Evolutionary conservation across 2,113 vertebrate genomes (phyloP).

Genomic region (Cephalopholis sonnerati): DNA sequence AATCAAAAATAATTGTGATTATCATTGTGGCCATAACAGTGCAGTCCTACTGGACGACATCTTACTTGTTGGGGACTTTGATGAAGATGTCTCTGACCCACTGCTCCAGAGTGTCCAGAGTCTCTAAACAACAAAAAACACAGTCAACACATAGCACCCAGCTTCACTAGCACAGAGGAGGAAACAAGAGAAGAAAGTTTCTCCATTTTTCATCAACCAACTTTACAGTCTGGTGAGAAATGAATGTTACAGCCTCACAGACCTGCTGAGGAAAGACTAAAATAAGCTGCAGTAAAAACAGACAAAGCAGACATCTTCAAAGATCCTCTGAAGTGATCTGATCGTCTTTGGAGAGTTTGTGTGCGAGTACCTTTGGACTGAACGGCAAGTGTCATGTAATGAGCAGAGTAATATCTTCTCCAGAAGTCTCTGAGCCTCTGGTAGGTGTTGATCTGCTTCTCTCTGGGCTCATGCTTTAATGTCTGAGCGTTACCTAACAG

Average conservation of each 20-base stretch:
- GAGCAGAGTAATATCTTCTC: slow-evolving; percentile 93
- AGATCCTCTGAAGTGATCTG: too few relatives aligned
- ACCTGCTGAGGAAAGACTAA: background rate
- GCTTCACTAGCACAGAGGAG: too few relatives aligned
- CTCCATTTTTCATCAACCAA: too few relatives aligned
- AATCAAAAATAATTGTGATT: too few relatives aligned
- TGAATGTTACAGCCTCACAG: background rate
- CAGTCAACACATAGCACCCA: background rate
- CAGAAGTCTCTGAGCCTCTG: slow-evolving; percentile 92
- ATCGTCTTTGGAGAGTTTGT: background rate
- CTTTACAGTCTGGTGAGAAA: too few relatives aligned
- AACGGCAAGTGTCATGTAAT: slow-evolving; percentile 96
- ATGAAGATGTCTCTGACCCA: slow-evolving; percentile 97
- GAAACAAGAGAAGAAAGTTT: too few relatives aligned
- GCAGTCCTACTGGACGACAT: too few relatives aligned
- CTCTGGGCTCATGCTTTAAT: slow-evolving; percentile 91
- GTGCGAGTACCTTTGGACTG: slow-evolving; percentile 92
- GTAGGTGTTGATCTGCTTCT: slow-evolving; percentile 93
- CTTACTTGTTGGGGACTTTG: slow-evolving; percentile 96
- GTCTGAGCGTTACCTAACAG: slow-evolving; percentile 93
- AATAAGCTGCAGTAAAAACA: background rate
- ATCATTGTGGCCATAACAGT: too few relatives aligned
- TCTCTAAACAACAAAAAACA: slow-evolving; percentile 84
- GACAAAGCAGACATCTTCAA: background rate
- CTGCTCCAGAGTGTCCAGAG: slow-evolving; percentile 93